Evolutionary conservation across 2,797 vertebrate genomes (phyloP).

Genomic region (Brotogeris chrysoptera): DNA sequence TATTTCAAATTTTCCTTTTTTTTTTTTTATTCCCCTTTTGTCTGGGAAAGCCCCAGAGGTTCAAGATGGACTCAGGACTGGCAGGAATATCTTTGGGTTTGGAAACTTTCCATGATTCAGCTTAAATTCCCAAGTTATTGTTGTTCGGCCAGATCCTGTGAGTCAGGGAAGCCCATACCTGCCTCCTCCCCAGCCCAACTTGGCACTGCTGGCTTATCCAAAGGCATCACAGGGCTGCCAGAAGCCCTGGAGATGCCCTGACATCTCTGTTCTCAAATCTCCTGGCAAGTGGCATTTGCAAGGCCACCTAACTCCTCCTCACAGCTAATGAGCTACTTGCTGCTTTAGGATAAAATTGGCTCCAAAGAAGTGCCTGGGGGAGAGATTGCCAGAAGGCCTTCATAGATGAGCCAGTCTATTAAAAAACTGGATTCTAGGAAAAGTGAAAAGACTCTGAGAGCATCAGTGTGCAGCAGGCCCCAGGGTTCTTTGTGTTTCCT

Average conservation of each 20-base stretch:
- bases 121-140: background rate
- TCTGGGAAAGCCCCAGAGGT: background rate
- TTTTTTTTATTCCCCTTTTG: background rate
- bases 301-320: background rate
- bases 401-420: background rate
- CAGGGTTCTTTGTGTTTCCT: background rate
- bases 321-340: background rate
- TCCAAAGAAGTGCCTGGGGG: background rate
- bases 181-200: background rate
- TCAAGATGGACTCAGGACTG: background rate
- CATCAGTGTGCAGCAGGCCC: background rate
- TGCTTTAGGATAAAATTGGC: background rate
- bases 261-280: background rate
- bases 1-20: background rate
- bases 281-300: background rate
- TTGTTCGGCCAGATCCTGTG: background rate
- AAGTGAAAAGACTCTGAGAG: background rate
- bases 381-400: background rate
- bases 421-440: background rate
- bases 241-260: background rate
- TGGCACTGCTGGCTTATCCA: background rate
- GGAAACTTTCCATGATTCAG: background rate
- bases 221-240: background rate
- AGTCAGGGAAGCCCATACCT: rapidly evolving
- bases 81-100: background rate